Evolutionary conservation across 2,797 vertebrate species (phyloP).

Genomic region (Chelonia mydas): DNA sequence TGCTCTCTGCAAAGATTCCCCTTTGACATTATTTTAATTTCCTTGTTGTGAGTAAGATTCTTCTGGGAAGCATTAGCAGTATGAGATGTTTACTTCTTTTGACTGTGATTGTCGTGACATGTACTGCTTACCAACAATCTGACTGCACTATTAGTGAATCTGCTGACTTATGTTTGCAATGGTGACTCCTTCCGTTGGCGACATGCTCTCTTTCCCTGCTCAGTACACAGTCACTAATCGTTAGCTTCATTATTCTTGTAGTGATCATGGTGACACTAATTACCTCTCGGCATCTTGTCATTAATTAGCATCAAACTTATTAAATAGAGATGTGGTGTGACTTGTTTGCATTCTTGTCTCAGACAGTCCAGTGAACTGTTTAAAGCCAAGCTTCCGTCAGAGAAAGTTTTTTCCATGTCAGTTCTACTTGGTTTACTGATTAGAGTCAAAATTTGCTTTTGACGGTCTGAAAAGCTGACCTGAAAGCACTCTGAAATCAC

Average conservation of each 20-base stretch:
- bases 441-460: background rate
- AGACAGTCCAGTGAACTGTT: background rate
- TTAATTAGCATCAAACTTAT: conserved; percentile 25
- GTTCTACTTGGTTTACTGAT: background rate
- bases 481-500: background rate
- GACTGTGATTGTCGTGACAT: background rate
- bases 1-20: background rate
- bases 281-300: background rate
- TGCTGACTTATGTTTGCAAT: conserved; percentile 43
- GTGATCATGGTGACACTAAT: background rate
- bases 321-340: conserved; percentile 7
- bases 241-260: background rate
- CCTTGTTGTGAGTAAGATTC: background rate
- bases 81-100: background rate
- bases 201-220: background rate
- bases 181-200: conserved; percentile 63
- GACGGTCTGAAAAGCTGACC: background rate
- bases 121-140: conserved; percentile 42
- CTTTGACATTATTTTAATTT: rapidly evolving
- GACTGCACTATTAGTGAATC: background rate
- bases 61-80: background rate
- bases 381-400: background rate
- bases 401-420: background rate
- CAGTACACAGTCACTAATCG: background rate
- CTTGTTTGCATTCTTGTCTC: background rate